Evolutionary conservation across 2,888 invertebrate genomes (phyloP).

Genomic region (Hemaris fuciformis): DNA sequence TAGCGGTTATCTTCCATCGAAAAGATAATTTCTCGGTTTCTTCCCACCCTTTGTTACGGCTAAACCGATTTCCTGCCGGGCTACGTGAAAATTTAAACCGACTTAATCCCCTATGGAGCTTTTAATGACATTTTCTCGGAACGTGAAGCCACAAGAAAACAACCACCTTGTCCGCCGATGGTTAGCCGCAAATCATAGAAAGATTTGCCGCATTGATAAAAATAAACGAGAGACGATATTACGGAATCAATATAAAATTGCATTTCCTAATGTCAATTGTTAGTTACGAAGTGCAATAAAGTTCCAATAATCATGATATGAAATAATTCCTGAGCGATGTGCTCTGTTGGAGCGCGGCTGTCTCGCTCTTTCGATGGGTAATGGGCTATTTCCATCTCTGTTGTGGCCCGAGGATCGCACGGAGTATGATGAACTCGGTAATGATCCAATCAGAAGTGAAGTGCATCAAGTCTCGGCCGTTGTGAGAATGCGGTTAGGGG

Average conservation of each 20-base stretch:
- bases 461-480: slow-evolving; percentile 77
- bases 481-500: slow-evolving; percentile 81
- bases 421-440: slow-evolving; percentile 82
- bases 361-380: slow-evolving; percentile 41
- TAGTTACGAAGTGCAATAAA: slow-evolving; percentile 82
- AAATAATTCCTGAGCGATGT: slow-evolving; percentile 78
- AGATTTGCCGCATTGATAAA: slow-evolving; percentile 79
- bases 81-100: slow-evolving; percentile 77
- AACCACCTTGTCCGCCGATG: slow-evolving; percentile 63
- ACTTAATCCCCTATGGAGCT: slow-evolving; percentile 76
- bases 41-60: slow-evolving; percentile 76
- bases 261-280: slow-evolving; percentile 82
- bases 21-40: slow-evolving; percentile 78
- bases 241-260: slow-evolving; percentile 81
- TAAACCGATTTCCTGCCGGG: slow-evolving; percentile 76
- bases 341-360: slow-evolving; percentile 47
- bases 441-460: slow-evolving; percentile 82
- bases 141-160: slow-evolving; percentile 71
- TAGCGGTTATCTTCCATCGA: slow-evolving; percentile 73
- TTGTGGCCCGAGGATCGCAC: slow-evolving; percentile 73
- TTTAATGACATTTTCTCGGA: slow-evolving; percentile 77
- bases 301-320: slow-evolving; percentile 82
- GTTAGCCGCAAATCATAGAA: slow-evolving; percentile 81
- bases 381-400: slow-evolving; percentile 48
- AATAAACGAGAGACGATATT: slow-evolving; percentile 75